Evolutionary conservation across 2,113 vertebrate species (phyloP), one percentile per base, ranked within the genome.

Genomic region (Lipophrys pholis): DNA sequence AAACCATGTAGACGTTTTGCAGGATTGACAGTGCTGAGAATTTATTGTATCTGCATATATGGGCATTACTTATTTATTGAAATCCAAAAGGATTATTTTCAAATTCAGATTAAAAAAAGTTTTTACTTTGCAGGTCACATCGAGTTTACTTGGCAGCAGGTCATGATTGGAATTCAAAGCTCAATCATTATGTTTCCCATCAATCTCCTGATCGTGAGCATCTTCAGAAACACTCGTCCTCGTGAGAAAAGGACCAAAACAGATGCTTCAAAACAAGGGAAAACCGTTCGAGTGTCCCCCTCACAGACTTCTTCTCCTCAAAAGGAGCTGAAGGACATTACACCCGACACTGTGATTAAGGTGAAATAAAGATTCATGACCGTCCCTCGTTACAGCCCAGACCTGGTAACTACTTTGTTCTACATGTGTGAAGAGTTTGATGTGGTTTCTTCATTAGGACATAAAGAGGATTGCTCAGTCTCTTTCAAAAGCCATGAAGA

Each of bases 181-280:
- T 99, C 97, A 7, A 82, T 99, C 69, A 94, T 99, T 54, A 96
- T 97, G 96, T 98, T 99, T 79, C 97, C 97, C 81, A 94, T 98
- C 93, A 99, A 98, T 87, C 93, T 99, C 63, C 92, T 99, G 39
- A 98, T 99, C 1, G 96, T 99, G 82, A 97, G 96, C 77, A 96
- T 99, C 92, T 98, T 99, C 93, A 94, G 96, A 87, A 97, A 96
- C 52, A 70, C 84, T 35, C 88, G 87, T 3, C 89, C 95, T 21
- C 76, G 69, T 62, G 87, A 92, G 79, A 81, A 65, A 21, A 16
- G 59, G 40, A 75, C 73, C 6, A 81, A 88, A 57, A 71, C 73
- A 7, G 90, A 92, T 3, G 9, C 62, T 0, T 71, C 69, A 2
- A 94, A 92, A 51, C 81, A 84, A 0, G 91, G 88, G 43, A 96